Evolutionary conservation across 2,888 invertebrate genomes (phyloP).

Genomic region (Erebia ligea): DNA sequence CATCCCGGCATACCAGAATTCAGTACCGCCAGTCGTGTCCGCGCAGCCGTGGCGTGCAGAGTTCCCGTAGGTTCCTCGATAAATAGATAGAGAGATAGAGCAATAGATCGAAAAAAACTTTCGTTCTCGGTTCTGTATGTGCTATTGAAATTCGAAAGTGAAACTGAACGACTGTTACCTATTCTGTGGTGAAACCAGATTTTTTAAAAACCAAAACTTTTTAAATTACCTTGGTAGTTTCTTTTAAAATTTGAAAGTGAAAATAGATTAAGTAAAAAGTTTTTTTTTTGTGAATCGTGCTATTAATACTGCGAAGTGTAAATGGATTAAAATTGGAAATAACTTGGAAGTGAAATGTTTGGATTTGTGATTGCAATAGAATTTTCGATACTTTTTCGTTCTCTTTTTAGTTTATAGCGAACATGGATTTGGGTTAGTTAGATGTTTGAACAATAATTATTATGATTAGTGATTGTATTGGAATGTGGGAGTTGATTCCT

Average conservation of each 20-base stretch:
- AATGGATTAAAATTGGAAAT: background rate
- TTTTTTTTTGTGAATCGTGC: background rate
- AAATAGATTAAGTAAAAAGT: background rate
- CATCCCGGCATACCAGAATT: slow-evolving; percentile 29
- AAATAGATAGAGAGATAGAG: background rate
- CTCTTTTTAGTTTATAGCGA: background rate
- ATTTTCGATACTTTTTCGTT: background rate
- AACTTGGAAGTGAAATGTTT: slow-evolving; percentile 14
- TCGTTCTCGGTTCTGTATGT: slow-evolving; percentile 21
- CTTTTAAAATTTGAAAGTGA: background rate
- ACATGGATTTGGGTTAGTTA: slow-evolving; percentile 1
- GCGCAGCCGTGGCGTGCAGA: slow-evolving; percentile 27
- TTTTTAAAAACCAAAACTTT: background rate
- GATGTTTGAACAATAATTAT: background rate
- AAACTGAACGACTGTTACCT: no score
- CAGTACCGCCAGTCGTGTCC: slow-evolving; percentile 32
- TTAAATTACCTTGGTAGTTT: background rate
- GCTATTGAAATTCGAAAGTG: slow-evolving; percentile 11
- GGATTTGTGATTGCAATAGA: background rate
- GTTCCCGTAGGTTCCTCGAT: slow-evolving; percentile 9
- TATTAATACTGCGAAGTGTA: background rate
- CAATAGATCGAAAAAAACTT: slow-evolving; percentile 28
- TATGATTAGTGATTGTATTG: background rate
- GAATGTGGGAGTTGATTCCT: slow-evolving; percentile 2
- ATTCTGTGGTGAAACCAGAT: no score